Percentiles rank a stretch among this genome's conserved stretches.
Conservation (phyloP, 2,113 vertebrate genomes). For the chimpanzee (Pan troglodytes) region NHGRI_mPanTro3-v2.1_pri NC_072401.2:157497501-157498000, state of each 20-base stretch:
- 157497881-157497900: background rate
- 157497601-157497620: background rate
- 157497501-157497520: background rate
- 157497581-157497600: background rate
- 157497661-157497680: background rate
- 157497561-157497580: background rate
- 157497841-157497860: background rate
- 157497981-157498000: background rate
- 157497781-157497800: background rate
- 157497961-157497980: background rate
- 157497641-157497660: background rate
- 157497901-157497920: background rate
- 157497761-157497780: background rate
- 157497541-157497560: background rate
- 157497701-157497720: background rate
- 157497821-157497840: background rate
- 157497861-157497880: background rate
- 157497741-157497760: background rate
- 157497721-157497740: background rate
- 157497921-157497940: background rate
- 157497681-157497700: background rate
- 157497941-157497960: background rate
- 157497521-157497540: background rate
- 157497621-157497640: background rate
- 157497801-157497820: background rate